Percentiles rank a stretch among this genome's conserved stretches.
These are phyloP conservation scores for Sylvia atricapilla DNA, from an alignment of 2,113 vertebrate species.

Conservation along the genomic window DNA sequence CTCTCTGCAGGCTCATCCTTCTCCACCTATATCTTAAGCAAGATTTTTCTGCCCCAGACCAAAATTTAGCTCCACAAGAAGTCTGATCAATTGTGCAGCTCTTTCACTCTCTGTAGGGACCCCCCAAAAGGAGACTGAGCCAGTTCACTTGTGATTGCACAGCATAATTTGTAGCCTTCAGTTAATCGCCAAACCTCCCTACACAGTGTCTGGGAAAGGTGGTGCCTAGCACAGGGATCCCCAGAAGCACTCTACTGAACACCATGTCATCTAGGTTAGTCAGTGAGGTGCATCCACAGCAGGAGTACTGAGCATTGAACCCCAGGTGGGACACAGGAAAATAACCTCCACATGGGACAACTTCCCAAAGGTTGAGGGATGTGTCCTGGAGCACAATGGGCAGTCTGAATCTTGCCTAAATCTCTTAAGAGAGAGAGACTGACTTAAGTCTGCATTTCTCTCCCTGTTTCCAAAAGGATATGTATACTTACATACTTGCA, in stretches of 20 bases:
- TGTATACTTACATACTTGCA: not conserved
- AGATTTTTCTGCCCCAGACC: not conserved
- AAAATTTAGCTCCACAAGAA: not conserved
- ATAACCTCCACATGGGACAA: not conserved
- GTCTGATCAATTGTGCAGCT: not conserved
- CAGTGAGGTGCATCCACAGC: not conserved
- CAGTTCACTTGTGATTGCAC: not conserved
- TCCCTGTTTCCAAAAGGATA: not conserved
- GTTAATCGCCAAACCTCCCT: not conserved
- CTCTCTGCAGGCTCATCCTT: not conserved
- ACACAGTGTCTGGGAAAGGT: not conserved
- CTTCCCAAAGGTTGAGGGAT: not conserved
- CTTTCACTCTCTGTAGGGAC: not conserved
- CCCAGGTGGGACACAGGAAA: not conserved
- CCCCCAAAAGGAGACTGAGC: not conserved
- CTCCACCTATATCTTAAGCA: not conserved
- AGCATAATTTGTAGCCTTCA: not conserved
- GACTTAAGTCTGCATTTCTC: not conserved
- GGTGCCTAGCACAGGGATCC: not conserved
- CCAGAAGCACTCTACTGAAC: not conserved
- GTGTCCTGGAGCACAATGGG: not conserved
- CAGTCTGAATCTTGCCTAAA: not conserved
- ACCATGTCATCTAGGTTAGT: accelerated
- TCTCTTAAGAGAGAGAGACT: not conserved
- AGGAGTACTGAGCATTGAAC: not conserved